A percentile compares a stretch with the other conserved stretches of the same genome.
Evolutionary conservation across 2,797 vertebrate genomes (phyloP).

Genomic region (Anomalospiza imberbis): DNA sequence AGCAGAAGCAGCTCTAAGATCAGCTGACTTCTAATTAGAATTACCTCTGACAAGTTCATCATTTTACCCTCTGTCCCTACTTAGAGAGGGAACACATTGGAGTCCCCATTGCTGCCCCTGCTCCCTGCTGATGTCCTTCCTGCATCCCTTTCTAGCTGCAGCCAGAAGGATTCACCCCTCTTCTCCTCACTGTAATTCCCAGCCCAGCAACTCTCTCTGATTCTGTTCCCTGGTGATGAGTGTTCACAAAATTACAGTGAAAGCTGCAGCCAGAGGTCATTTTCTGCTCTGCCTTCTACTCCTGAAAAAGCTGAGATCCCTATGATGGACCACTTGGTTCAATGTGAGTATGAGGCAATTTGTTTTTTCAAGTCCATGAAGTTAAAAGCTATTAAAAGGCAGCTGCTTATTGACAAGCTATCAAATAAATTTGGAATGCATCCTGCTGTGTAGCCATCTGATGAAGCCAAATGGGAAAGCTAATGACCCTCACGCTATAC

Average conservation of each 20-base stretch:
- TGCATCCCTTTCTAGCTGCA: background rate
- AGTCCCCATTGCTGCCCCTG: background rate
- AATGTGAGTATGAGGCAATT: constrained; percentile 17
- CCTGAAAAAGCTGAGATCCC: background rate
- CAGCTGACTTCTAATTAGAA: background rate
- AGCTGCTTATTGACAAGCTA: constrained; percentile 64
- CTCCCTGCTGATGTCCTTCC: background rate
- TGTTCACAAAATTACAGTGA: background rate
- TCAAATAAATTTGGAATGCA: constrained; percentile 62
- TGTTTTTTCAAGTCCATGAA: constrained; percentile 48
- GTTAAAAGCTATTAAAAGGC: constrained; percentile 49
- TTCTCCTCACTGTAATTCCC: background rate
- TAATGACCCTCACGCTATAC: constrained; percentile 46
- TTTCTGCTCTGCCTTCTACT: background rate
- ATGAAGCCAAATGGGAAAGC: constrained; percentile 52
- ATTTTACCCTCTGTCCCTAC: background rate
- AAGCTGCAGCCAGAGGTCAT: background rate
- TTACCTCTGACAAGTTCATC: background rate
- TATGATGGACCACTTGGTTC: constrained; percentile 10
- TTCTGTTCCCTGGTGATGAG: background rate
- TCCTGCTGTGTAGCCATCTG: constrained; percentile 64
- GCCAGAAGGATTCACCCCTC: background rate
- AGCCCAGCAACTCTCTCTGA: background rate
- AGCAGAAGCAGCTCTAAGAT: background rate
- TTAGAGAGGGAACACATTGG: rapidly evolving